These are phyloP conservation scores for Lerista edwardsae DNA, from an alignment of 2,797 vertebrate genomes.

Conservation along the genomic window DNA sequence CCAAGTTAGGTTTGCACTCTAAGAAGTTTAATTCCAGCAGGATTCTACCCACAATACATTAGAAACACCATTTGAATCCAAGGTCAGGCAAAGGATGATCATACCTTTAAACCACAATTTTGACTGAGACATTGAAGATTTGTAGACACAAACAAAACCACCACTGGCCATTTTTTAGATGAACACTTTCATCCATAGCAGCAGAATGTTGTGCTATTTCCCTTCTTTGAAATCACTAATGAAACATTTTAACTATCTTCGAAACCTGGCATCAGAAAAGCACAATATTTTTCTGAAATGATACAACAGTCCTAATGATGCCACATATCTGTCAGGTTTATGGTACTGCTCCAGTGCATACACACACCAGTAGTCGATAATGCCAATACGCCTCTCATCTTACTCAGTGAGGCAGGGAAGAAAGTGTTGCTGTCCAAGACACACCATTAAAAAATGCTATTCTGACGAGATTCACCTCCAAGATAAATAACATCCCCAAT, in stretches of 20 bases:
- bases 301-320: not conserved
- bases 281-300: not conserved
- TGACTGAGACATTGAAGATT: too few species aligned
- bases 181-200: not conserved
- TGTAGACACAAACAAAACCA: too few species aligned
- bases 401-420: not conserved
- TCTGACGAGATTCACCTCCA: not conserved
- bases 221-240: not conserved
- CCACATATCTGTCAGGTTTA: not conserved
- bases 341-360: not conserved
- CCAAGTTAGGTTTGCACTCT: too few species aligned
- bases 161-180: not conserved
- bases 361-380: not conserved
- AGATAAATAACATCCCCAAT: too few species aligned
- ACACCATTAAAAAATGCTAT: not conserved
- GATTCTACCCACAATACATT: not conserved
- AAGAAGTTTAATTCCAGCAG: not conserved
- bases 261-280: not conserved
- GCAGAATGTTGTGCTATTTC: not conserved
- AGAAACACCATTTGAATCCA: not conserved
- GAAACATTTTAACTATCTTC: not conserved
- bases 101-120: not conserved
- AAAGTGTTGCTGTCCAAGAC: not conserved
- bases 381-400: not conserved
- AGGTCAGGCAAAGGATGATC: not conserved